Evolutionary conservation across 30 jellyfish, hydroid and myxozoan species (phyloP).

Genomic region (Aurelia aurita): DNA sequence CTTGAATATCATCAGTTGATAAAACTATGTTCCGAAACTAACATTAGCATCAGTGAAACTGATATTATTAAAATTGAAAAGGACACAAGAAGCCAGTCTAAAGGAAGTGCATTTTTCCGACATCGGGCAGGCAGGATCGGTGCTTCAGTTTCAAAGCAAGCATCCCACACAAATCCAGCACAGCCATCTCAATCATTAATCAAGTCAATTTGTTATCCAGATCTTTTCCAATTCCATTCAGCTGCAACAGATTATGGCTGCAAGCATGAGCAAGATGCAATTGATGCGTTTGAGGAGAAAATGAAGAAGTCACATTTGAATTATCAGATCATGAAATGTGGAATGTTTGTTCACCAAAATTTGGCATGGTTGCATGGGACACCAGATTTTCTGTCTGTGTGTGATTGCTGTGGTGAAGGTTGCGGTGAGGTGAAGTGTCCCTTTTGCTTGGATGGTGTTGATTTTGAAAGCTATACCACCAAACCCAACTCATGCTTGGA

Average conservation of each 20-base stretch:
- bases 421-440: conserved; percentile 24
- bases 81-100: conserved; percentile 69
- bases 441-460: conserved; percentile 22
- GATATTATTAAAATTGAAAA: conserved; percentile 33
- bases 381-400: conserved; percentile 36
- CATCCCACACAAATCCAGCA: conserved; percentile 60
- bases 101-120: conserved; percentile 40
- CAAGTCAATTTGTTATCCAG: conserved; percentile 54
- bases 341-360: not conserved
- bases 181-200: conserved; percentile 62
- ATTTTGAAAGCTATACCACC: conserved; percentile 10
- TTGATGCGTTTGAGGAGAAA: conserved; percentile 34
- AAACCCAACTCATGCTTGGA: conserved; percentile 37
- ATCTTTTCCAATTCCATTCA: conserved; percentile 40
- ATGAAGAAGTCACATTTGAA: conserved; percentile 24
- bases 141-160: conserved; percentile 54
- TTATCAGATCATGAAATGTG: not conserved
- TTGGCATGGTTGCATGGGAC: not conserved
- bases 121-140: conserved; percentile 64
- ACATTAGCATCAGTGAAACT: conserved; percentile 33
- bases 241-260: conserved; percentile 70
- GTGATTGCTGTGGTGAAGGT: conserved; percentile 48
- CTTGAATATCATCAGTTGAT: conserved; percentile 46
- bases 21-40: conserved; percentile 12
- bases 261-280: conserved; percentile 61